Base-by-base conservation (phyloP, 2,888 invertebrate genomes). In the Eristalis pertinax region DNA sequence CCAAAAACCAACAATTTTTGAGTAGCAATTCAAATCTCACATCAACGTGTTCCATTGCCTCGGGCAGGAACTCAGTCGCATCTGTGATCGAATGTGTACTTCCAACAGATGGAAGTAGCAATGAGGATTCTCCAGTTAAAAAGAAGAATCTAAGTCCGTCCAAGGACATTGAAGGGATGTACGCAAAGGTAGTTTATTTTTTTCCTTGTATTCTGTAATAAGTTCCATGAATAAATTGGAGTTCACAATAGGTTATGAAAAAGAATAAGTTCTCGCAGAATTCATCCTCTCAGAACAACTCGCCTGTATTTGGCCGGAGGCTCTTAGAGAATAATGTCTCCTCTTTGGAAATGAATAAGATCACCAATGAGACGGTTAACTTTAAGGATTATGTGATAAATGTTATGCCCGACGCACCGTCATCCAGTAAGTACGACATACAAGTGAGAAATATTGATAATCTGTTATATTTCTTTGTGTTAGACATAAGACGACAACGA, bases 91-190 rank as follows among this genome's bases (percentile, higher is more conserved):
- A 93, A 89, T 91, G 91, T 41, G 76, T 50, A 64, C 86, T 83
- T 76, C 87, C 79, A 15, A 84, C 65, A 67, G 88, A 89, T 81
- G 68, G 82, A 56, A 82, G 86, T 7, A 90, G 90, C 11, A 79
- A 77, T 90, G 41, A 93, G 91, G 90, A 90, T 91, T 65, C 92
- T 90, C 35, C 82, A 65, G 50, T 89, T 76, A 69, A 94, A 93
- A 89, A 93, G 92, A 91, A 93, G 93, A 91, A 93, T 91, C 90
- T 94, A 64, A 95, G 95, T 90, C 95, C 95, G 0, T 94, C 95
- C 26, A 95, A 95, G 63, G 86, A 86, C 63, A 93, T 97, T n/a
- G 97, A 97, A 90, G 97, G 97, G 90, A 96, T 98, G 96, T 98
- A 98, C 92, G 97, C 97, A 1, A 98, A 97, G 94, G 97, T 97